Conservation (phyloP, 2,797 vertebrate genomes). For the Xenops minutus region DNA sequence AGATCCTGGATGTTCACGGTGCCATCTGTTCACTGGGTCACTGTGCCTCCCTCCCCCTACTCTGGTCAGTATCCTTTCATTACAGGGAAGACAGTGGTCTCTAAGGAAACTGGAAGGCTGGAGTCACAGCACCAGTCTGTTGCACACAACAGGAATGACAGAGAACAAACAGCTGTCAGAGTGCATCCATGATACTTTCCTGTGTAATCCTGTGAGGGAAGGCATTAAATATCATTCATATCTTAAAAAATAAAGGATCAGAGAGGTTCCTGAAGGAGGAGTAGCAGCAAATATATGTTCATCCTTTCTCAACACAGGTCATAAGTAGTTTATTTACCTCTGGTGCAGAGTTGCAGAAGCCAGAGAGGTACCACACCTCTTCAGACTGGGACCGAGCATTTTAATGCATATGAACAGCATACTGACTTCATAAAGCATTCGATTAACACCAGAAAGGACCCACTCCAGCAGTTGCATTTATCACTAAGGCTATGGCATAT, state of each 20-base stretch:
- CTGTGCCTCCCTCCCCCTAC: rapidly evolving
- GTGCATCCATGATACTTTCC: rapidly evolving
- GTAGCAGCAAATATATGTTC: neutral
- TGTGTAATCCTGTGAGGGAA: neutral
- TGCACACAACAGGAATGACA: neutral
- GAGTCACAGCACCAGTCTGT: neutral
- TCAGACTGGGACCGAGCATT: neutral
- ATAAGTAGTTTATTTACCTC: conserved; percentile 57
- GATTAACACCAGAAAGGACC: conserved; percentile 47
- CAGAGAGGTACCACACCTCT: neutral
- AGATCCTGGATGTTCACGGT: neutral
- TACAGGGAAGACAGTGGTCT: neutral
- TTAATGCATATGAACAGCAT: conserved; percentile 30
- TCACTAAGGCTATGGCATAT: conserved; percentile 39
- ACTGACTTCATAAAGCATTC: conserved; percentile 58
- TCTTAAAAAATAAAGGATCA: neutral
- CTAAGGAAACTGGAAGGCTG: neutral
- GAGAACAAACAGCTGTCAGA: neutral
- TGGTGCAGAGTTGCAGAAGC: neutral
- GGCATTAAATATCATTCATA: neutral
- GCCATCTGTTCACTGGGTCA: too few relatives aligned
- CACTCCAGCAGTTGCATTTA: conserved; percentile 57
- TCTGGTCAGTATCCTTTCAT: neutral
- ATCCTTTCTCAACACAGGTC: neutral
- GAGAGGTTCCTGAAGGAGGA: neutral